Percentiles rank a stretch among this genome's conserved stretches.
Conservation (phyloP, 2,113 vertebrate species). For the Pristiophorus japonicus region DNA sequence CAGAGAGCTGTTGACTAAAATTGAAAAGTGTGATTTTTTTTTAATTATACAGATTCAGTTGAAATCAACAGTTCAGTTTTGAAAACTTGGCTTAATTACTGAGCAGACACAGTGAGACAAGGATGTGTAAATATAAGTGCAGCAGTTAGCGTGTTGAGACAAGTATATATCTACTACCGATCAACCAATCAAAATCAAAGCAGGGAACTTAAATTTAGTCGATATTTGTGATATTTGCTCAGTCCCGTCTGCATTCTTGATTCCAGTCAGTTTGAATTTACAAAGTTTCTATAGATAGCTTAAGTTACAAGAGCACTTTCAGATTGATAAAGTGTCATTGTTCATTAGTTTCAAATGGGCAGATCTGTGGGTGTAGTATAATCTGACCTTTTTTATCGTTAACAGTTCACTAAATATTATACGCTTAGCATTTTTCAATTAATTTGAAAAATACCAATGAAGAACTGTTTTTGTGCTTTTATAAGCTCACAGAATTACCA, state of each 20-base stretch:
- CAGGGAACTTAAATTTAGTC: background rate
- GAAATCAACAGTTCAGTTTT: no score
- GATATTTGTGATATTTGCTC: background rate
- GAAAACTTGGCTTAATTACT: background rate
- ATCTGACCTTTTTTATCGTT: background rate
- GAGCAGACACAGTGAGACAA: background rate
- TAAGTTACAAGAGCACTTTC: no score
- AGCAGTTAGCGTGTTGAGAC: background rate
- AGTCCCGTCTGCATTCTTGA: background rate
- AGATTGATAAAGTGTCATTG: background rate
- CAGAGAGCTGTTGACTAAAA: no score
- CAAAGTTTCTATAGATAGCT: no score
- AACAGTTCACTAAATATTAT: background rate
- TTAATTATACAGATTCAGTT: no score
- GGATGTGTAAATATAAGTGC: background rate
- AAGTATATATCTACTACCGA: background rate
- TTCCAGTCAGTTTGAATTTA: constrained; percentile 6
- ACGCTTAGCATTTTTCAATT: background rate
- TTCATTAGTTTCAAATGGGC: background rate
- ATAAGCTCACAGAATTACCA: background rate
- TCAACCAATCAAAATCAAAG: background rate
- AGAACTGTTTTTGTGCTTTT: background rate
- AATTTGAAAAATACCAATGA: background rate
- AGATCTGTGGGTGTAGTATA: background rate
- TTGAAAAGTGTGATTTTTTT: no score